phyloP scores from a whole-genome alignment of 2,888 invertebrate genomes.

The Dendrolimus houi region DNA sequence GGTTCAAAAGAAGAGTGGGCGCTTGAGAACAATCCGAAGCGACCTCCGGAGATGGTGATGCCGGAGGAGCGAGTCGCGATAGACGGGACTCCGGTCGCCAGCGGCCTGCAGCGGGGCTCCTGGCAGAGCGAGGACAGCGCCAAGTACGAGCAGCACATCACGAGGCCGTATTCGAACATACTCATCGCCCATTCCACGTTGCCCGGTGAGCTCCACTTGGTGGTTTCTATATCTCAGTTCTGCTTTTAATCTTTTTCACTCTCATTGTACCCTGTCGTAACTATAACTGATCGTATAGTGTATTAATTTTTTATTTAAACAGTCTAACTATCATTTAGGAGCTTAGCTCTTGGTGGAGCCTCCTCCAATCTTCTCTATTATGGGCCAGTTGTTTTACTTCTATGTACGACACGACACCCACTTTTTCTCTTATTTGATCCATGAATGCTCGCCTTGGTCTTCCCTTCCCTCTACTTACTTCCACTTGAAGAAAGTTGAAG shows the following conservation, averaged over 20 bases:
- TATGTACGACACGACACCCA: no score
- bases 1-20: background rate
- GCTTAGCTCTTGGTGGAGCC: no score
- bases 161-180: slow-evolving; percentile 68
- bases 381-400: no score
- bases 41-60: slow-evolving; percentile 26
- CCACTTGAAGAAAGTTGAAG: no score
- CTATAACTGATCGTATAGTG: no score
- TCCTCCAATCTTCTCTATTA: no score
- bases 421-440: no score
- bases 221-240: background rate
- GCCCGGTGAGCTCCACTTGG: slow-evolving; percentile 20
- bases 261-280: no score
- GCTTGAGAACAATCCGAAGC: background rate
- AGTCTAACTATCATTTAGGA: no score
- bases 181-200: slow-evolving; percentile 81
- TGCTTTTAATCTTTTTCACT: background rate
- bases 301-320: no score
- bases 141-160: background rate
- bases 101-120: background rate
- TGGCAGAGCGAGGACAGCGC: background rate
- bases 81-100: background rate
- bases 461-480: no score
- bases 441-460: no score
- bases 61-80: slow-evolving; percentile 19